These are phyloP conservation scores for Rhinogobio ventralis DNA, from an alignment of 2,797 vertebrate genomes.

Conservation along the genomic window DNA sequence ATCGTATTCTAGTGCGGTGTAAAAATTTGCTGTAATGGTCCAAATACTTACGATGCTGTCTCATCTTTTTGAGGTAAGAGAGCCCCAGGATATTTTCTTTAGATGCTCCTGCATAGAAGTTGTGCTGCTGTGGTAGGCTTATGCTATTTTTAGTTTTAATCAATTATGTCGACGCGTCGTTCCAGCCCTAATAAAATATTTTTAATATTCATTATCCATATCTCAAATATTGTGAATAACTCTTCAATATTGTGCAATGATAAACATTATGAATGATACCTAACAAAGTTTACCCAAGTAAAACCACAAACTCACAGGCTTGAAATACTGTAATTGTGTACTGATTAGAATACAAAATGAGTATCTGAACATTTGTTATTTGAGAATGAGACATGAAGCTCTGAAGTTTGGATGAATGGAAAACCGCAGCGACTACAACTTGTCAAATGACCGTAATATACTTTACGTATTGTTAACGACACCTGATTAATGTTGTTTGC, in stretches of 20 bases:
- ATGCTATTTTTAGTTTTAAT: too few relatives aligned
- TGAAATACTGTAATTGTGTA: background rate
- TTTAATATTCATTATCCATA: too few relatives aligned
- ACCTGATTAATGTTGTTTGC: background rate
- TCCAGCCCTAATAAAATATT: too few relatives aligned
- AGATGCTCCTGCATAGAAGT: too few relatives aligned
- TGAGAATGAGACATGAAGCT: background rate
- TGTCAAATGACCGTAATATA: background rate
- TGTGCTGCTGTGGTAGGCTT: too few relatives aligned
- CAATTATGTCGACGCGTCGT: too few relatives aligned
- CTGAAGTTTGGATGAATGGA: background rate
- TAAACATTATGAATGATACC: background rate
- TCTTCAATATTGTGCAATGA: background rate
- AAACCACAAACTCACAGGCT: background rate
- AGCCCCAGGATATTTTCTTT: too few relatives aligned
- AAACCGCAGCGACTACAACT: background rate
- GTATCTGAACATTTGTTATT: background rate
- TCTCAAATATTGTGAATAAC: background rate
- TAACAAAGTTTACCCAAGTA: background rate
- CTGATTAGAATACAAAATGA: background rate
- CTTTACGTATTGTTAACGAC: background rate
- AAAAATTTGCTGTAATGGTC: too few relatives aligned
- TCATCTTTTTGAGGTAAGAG: too few relatives aligned
- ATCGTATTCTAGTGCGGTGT: too few relatives aligned
- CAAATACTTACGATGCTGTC: too few relatives aligned